Evolutionary conservation across 2,797 vertebrate species (phyloP).

Genomic region (Phylloscopus collybita): DNA sequence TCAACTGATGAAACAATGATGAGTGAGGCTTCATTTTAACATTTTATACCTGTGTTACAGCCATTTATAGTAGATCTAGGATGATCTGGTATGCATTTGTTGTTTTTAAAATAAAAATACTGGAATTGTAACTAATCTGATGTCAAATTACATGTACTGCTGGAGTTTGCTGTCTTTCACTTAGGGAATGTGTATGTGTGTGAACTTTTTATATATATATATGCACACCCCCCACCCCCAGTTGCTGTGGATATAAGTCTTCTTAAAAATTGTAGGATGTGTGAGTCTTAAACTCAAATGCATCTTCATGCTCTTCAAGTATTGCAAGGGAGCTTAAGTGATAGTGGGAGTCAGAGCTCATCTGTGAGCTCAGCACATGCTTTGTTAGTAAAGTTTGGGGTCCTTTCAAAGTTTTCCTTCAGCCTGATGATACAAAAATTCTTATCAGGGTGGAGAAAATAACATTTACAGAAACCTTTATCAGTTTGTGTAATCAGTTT

Average conservation of each 20-base stretch:
- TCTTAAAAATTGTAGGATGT: not conserved
- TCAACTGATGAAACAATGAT: not conserved
- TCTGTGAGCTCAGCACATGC: not conserved
- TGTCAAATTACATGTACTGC: not conserved
- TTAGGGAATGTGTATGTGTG: not conserved
- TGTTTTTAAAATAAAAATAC: not conserved
- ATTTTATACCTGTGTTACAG: not conserved
- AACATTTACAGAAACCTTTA: not conserved
- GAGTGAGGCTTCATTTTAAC: not conserved
- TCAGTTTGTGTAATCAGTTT: not conserved
- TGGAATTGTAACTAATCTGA: not conserved
- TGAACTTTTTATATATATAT: not conserved
- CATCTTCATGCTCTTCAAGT: not conserved
- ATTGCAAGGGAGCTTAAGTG: not conserved
- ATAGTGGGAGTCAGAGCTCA: not conserved
- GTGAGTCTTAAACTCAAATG: not conserved
- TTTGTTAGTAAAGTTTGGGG: not conserved
- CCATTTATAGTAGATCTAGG: not conserved
- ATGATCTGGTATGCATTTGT: not conserved
- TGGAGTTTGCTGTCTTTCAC: not conserved
- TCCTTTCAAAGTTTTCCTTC: constrained; percentile 27
- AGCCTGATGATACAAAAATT: not conserved
- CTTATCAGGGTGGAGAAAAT: not conserved
- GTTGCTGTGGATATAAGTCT: not conserved
- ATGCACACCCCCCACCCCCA: not conserved